Evolutionary conservation across 2,888 invertebrate genomes (phyloP).

Genomic region (Conomelus anceps): DNA sequence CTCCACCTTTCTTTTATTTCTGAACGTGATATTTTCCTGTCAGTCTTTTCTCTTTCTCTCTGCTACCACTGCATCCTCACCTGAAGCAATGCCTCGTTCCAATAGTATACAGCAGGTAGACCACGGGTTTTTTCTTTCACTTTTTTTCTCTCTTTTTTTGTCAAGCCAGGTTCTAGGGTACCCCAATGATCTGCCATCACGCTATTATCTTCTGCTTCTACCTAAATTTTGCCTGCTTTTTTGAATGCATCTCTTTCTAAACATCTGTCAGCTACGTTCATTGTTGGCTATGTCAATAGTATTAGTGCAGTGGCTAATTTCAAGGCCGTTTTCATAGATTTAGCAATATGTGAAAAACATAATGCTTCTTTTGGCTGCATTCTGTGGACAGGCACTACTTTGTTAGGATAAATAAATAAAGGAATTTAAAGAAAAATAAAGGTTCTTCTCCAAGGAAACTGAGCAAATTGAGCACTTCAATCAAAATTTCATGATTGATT

Average conservation of each 20-base stretch:
- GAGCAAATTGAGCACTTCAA: too few species aligned
- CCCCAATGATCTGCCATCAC: neutral
- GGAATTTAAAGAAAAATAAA: too few species aligned
- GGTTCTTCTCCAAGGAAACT: too few species aligned
- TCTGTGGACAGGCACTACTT: neutral
- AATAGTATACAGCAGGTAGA: neutral
- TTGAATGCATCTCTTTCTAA: neutral
- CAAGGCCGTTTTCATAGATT: neutral
- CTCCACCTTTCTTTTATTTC: neutral
- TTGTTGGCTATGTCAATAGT: neutral
- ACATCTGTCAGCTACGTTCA: neutral
- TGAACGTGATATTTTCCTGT: neutral
- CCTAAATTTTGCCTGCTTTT: neutral
- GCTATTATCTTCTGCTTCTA: neutral
- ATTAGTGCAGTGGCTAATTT: neutral
- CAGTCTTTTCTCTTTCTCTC: neutral
- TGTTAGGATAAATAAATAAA: too few species aligned
- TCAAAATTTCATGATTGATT: too few species aligned
- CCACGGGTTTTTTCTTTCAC: neutral
- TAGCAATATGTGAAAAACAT: neutral
- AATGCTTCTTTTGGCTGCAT: neutral
- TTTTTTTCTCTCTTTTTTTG: neutral
- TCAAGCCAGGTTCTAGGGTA: neutral
- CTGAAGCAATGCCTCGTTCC: neutral
- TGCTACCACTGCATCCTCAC: neutral